phyloP scores from a whole-genome alignment of 2,113 vertebrate genomes.

The Eolophus roseicapilla region DNA sequence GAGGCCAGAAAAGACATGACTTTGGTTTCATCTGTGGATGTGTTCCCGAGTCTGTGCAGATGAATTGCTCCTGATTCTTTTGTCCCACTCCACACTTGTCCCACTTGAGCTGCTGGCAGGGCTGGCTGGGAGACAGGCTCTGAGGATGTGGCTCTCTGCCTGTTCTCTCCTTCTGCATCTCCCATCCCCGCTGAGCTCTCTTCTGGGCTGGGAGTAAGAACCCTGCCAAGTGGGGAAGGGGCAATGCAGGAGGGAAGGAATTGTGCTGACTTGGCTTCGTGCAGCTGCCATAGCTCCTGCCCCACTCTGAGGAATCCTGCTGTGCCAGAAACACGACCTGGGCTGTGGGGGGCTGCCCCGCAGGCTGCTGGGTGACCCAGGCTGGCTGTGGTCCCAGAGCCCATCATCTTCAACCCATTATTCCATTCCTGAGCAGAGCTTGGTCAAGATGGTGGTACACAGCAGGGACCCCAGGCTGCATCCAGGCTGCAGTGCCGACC shows the following conservation, averaged over 20 bases:
- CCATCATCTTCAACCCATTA: neutral
- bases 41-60: neutral
- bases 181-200: constrained; percentile 6
- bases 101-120: constrained; percentile 18
- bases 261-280: neutral
- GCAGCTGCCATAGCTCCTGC: neutral
- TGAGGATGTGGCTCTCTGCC: constrained; percentile 16
- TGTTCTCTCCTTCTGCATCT: constrained; percentile 3
- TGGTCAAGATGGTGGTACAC: neutral
- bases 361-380: neutral
- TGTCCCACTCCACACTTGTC: neutral
- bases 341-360: neutral
- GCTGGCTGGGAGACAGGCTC: neutral
- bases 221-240: constrained; percentile 8
- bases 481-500: neutral
- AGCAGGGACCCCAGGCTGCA: neutral
- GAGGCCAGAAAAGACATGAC: neutral
- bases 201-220: neutral
- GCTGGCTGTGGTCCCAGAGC: neutral
- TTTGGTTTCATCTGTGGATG: neutral
- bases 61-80: neutral
- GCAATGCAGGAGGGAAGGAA: neutral
- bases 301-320: neutral
- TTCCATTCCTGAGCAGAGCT: neutral
- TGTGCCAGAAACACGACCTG: neutral